Base-by-base conservation (phyloP, 2,888 invertebrate species). In the Galerucella nymphaeae region DNA sequence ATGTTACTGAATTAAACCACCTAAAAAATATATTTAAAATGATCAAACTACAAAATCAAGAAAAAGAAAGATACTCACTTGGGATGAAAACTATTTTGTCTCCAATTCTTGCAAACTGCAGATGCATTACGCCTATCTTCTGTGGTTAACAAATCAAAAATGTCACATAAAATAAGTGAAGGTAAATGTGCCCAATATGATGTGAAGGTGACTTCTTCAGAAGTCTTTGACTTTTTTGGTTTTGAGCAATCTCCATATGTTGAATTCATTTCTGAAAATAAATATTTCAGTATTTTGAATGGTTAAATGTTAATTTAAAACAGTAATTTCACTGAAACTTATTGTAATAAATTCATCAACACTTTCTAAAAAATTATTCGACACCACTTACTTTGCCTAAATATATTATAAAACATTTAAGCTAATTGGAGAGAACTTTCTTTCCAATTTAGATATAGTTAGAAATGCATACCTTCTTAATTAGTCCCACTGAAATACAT, bases 61-160 rank as follows among this genome's bases (percentile, higher is more conserved):
- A 30, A 30, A 30, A 8, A 30, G 6, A 30, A 30, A 30, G 30
- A 16, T 50, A 79, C 80, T 81, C 82, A 86, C 86, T 84, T 85
- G 76, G 86, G 85, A 81, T 86, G 86, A 78, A 85, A 87, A 20
- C 85, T 79, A 73, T 81, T 84, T 57, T 83, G 82, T 79, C 87
- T 81, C 87, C 87, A 87, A 73, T 84, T 83, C 72, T 82, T 84
- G 77, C 87, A 87, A 70, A 84, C 84, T 78, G 83, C 83, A 42
- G 86, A 86, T 57, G 86, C 87, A 79, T 82, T 85, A 72, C 82
- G 81, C 72, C 85, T 80, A 78, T 87, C 87, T 76, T 81, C 80
- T 70, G 80, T 78, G 75, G 76, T 80, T 50, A 87, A 78, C 72
- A 84, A 80, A 76, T 83, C 82, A 78, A 85, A 87, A 75, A 87